Conservation (phyloP, 2,113 vertebrate genomes). For the Melanostigma gelatinosum region DNA sequence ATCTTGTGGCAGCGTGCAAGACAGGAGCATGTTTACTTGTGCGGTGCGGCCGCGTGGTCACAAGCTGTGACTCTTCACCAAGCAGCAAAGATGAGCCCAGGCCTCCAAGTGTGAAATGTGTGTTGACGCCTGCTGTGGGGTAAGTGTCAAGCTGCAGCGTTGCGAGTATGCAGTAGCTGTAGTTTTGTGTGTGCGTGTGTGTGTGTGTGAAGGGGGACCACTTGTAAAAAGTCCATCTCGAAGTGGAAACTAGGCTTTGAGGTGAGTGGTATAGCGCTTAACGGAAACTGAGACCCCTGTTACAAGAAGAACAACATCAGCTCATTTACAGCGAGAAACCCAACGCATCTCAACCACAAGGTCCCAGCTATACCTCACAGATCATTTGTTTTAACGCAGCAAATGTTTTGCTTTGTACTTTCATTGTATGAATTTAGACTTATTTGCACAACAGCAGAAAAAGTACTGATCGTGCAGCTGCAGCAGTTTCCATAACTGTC, state of each 20-base stretch:
- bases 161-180: not conserved
- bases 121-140: not conserved
- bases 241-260: conserved; percentile 8
- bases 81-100: not conserved
- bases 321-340: not conserved
- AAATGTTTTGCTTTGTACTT: not conserved
- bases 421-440: not conserved
- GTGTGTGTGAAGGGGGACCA: too few species aligned
- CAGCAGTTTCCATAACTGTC: conserved; percentile 12
- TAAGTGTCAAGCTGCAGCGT: not conserved
- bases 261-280: not conserved
- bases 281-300: conserved; percentile 40
- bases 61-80: not conserved
- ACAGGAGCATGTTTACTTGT: conserved; percentile 22
- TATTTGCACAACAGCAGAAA: conserved; percentile 1
- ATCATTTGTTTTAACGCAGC: not conserved
- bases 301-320: conserved; percentile 22
- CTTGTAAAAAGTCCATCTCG: conserved; percentile 3
- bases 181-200: not conserved
- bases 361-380: not conserved
- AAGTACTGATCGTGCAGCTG: conserved; percentile 8
- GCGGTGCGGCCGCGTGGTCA: conserved; percentile 40
- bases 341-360: not conserved
- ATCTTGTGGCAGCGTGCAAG: not conserved
- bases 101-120: not conserved